Evolutionary conservation across 2,888 invertebrate genomes (phyloP).

Genomic region (Cerastis leucographa): DNA sequence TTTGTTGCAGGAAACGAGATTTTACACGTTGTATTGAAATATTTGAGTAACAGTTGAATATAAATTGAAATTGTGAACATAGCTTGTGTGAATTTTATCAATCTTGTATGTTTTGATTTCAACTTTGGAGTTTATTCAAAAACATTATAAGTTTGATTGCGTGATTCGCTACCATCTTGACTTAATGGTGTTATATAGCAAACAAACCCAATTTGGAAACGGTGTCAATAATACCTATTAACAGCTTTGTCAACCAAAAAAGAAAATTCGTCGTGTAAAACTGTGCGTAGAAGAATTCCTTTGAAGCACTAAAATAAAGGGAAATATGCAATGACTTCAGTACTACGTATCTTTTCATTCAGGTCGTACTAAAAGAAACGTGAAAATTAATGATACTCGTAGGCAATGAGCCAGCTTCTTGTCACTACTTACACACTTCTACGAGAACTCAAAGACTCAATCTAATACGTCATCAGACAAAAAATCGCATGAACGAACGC

Average conservation of each 20-base stretch:
- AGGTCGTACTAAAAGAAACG: slow-evolving; percentile 40
- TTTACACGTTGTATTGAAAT: not conserved
- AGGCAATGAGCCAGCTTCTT: slow-evolving; percentile 57
- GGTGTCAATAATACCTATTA: slow-evolving; percentile 15
- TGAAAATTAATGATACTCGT: slow-evolving; percentile 50
- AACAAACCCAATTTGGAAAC: slow-evolving; percentile 17
- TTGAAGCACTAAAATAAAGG: slow-evolving; percentile 10
- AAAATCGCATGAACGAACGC: slow-evolving; percentile 23
- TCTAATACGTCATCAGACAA: slow-evolving; percentile 42
- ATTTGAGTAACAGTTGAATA: slow-evolving; percentile 2
- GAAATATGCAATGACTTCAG: not conserved
- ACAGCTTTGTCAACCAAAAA: slow-evolving; percentile 14
- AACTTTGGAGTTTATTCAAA: not conserved
- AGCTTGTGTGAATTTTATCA: not conserved
- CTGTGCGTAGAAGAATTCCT: not conserved
- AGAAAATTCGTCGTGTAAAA: not conserved
- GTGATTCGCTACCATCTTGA: slow-evolving; percentile 10
- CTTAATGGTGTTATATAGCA: slow-evolving; percentile 22
- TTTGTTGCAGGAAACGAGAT: slow-evolving; percentile 28
- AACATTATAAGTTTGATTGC: not conserved
- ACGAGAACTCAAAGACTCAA: slow-evolving; percentile 18
- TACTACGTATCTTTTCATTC: slow-evolving; percentile 56
- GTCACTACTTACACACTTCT: slow-evolving; percentile 32
- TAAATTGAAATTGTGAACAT: not conserved
- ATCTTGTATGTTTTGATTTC: not conserved